These are phyloP conservation scores for Passer domesticus DNA, from an alignment of 2,113 vertebrate genomes.

Conservation along the genomic window DNA sequence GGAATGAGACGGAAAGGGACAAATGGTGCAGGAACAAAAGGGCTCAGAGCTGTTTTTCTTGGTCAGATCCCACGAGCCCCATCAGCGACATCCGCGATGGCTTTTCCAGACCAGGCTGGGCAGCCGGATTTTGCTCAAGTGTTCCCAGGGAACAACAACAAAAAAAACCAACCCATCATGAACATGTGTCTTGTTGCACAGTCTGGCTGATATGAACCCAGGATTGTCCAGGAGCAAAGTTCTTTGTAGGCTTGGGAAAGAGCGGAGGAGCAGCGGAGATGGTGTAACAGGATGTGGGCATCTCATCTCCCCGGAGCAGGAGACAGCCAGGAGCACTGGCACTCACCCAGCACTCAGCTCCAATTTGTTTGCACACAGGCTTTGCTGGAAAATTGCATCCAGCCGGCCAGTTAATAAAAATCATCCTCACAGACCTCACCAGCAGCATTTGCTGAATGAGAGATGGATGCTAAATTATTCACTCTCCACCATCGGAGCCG, in stretches of 20 bases:
- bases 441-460: slow-evolving; percentile 38
- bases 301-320: background rate
- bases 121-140: background rate
- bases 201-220: background rate
- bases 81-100: background rate
- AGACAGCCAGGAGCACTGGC: background rate
- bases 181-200: background rate
- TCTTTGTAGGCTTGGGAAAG: slow-evolving; percentile 1
- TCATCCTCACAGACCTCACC: background rate
- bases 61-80: background rate
- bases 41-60: background rate
- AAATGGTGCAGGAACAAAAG: background rate
- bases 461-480: slow-evolving; percentile 49
- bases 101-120: slow-evolving; percentile 10
- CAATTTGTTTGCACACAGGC: slow-evolving; percentile 24
- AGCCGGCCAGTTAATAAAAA: slow-evolving; percentile 41
- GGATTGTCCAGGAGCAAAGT: background rate
- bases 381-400: slow-evolving; percentile 52
- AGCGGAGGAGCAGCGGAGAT: background rate
- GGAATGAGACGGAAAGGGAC: background rate
- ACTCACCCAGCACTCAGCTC: slow-evolving; percentile 1
- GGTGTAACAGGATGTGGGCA: slow-evolving; percentile 46
- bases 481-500: background rate
- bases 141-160: slow-evolving; percentile 20
- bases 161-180: fast-evolving